Evolutionary conservation across 1,140 invertebrate species (phyloP).

Genomic region (Drusus annulatus): DNA sequence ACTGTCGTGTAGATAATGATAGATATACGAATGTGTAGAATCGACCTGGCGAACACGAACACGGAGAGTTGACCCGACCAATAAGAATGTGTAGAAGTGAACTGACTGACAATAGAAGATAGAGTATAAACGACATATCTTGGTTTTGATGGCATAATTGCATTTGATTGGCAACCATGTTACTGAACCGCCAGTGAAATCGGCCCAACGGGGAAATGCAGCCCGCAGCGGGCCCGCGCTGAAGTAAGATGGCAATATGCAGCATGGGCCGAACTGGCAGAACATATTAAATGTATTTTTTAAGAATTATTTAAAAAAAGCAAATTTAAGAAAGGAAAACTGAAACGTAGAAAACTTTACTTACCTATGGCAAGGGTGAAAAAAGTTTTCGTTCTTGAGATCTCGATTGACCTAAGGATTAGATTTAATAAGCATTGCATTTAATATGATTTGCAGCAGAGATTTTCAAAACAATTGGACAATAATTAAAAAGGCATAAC

Average conservation of each 20-base stretch:
- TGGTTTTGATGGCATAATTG: slow-evolving; percentile 17
- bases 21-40: neutral
- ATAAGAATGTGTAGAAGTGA: slow-evolving; percentile 6
- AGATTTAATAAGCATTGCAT: too few relatives aligned
- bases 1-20: too few relatives aligned
- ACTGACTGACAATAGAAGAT: neutral
- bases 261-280: neutral
- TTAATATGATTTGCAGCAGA: too few relatives aligned
- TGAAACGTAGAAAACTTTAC: too few relatives aligned
- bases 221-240: neutral
- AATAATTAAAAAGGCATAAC: too few relatives aligned
- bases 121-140: neutral
- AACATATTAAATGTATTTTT: neutral
- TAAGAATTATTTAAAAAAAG: too few relatives aligned
- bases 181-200: slow-evolving; percentile 37
- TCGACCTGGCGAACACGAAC: neutral
- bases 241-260: neutral
- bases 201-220: slow-evolving; percentile 39
- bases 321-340: too few relatives aligned
- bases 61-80: too few relatives aligned
- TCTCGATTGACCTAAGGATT: too few relatives aligned
- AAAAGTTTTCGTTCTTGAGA: too few relatives aligned
- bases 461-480: too few relatives aligned
- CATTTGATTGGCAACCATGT: slow-evolving; percentile 35
- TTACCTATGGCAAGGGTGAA: too few relatives aligned